phyloP scores from a whole-genome alignment of 2,888 invertebrate species.

The Ernsta delagoae region DNA sequence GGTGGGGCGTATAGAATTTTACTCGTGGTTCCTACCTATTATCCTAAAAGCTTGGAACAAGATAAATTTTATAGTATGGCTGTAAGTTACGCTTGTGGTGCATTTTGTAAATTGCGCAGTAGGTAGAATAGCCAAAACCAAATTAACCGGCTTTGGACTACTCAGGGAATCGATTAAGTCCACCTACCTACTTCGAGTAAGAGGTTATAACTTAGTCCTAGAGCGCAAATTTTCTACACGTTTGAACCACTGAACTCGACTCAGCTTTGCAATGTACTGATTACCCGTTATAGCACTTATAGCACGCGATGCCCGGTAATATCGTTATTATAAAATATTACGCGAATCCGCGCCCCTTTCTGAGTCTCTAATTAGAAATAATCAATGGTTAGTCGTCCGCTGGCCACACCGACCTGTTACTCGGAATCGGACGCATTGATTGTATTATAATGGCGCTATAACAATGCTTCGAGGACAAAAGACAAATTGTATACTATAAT shows the following conservation, averaged over 20 bases:
- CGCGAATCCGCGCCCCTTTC: constrained; percentile 34
- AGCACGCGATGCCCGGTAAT: constrained; percentile 46
- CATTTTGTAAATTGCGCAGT: not conserved
- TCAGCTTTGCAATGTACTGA: constrained; percentile 37
- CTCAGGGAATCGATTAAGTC: no score
- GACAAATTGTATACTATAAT: no score
- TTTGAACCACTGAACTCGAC: constrained; percentile 29
- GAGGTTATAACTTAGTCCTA: no score
- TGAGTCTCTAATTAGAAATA: constrained; percentile 28
- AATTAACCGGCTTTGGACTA: no score
- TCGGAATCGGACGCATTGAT: constrained; percentile 4
- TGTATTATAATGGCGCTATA: constrained; percentile 20
- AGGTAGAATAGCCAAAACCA: not conserved
- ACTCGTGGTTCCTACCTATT: constrained; percentile 1
- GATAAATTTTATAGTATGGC: constrained; percentile 1
- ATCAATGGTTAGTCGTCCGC: constrained; percentile 19
- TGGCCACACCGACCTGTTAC: constrained; percentile 26
- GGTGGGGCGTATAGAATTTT: constrained; percentile 5
- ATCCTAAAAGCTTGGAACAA: not conserved
- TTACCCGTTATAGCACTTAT: constrained; percentile 44
- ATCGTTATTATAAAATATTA: constrained; percentile 33
- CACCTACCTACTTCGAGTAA: no score
- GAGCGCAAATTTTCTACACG: no score
- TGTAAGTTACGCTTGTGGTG: not conserved
- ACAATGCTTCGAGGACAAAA: constrained; percentile 11